A percentile compares a stretch with the other conserved stretches of the same genome.
These are phyloP conservation scores for Columba guinea DNA, from an alignment of 2,797 vertebrate species.

Conservation along the genomic window DNA sequence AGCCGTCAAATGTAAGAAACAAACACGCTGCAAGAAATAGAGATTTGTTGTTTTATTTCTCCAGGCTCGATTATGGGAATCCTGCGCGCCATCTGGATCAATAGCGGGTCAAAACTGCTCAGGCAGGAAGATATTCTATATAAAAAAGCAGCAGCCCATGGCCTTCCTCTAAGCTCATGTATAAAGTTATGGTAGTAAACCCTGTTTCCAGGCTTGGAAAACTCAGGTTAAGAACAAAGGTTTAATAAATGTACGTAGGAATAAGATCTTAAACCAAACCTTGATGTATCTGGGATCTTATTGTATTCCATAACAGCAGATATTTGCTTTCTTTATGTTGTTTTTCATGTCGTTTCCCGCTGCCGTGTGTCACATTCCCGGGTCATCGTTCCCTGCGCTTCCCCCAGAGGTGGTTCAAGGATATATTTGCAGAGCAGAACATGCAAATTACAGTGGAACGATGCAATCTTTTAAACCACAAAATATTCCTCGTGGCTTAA, in stretches of 20 bases:
- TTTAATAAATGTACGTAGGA: background rate
- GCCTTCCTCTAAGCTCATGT: background rate
- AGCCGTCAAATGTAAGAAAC: background rate
- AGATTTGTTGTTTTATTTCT: background rate
- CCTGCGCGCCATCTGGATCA: background rate
- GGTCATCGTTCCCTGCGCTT: background rate
- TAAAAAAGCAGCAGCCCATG: conserved; percentile 7
- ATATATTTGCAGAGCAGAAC: background rate
- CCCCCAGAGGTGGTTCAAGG: background rate
- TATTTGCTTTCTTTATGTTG: background rate
- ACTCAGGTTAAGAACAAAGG: background rate
- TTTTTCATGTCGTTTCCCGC: background rate
- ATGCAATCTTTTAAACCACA: background rate
- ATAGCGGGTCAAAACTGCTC: background rate
- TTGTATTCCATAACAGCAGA: background rate
- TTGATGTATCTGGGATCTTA: background rate
- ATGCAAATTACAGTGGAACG: background rate
- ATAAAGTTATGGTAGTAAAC: background rate
- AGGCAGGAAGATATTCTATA: conserved; percentile 5
- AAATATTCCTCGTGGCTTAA: background rate
- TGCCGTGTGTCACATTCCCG: background rate
- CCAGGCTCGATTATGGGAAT: conserved; percentile 13
- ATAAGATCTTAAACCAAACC: background rate
- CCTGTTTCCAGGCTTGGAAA: background rate
- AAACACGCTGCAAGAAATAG: background rate